Percentiles rank a stretch among this genome's conserved stretches.
Conservation (phyloP, 1,140 invertebrate species). For the Mactra quadrangularis region DNA sequence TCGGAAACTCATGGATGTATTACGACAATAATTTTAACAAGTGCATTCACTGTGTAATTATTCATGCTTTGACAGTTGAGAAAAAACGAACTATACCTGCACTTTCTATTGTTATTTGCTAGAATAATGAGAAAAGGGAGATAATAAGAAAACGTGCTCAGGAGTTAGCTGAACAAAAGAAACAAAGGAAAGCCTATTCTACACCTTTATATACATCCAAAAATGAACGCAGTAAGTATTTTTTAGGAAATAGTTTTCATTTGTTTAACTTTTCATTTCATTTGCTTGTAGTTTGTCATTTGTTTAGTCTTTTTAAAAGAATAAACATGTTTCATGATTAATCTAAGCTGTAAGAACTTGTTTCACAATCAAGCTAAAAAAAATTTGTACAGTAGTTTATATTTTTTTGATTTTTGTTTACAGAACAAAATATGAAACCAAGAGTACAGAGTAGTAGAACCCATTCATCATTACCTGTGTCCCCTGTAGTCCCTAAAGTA, state of each 20-base stretch:
- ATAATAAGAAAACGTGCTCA: slow-evolving; percentile 41
- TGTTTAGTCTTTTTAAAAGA: background rate
- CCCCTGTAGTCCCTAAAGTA: background rate
- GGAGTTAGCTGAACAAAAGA: slow-evolving; percentile 45
- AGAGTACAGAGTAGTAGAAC: slow-evolving; percentile 30
- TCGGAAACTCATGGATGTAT: too few relatives aligned
- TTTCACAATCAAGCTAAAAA: too few relatives aligned
- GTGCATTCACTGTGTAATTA: too few relatives aligned
- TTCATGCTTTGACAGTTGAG: too few relatives aligned
- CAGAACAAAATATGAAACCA: slow-evolving; percentile 35
- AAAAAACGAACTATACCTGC: too few relatives aligned
- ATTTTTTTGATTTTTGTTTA: background rate
- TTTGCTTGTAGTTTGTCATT: background rate
- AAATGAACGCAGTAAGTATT: slow-evolving; percentile 41
- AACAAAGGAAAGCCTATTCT: slow-evolving; percentile 55
- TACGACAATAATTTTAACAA: too few relatives aligned
- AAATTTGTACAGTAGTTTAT: too few relatives aligned
- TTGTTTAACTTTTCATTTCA: background rate
- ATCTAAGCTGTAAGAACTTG: too few relatives aligned
- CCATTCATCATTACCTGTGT: slow-evolving; percentile 50
- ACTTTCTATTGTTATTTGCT: too few relatives aligned
- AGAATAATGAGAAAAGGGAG: slow-evolving; percentile 60
- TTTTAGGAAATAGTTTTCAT: background rate
- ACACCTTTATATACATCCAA: slow-evolving; percentile 55
- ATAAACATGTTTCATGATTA: too few relatives aligned